A percentile compares a stretch with the other conserved stretches of the same genome.
Evolutionary conservation across 2,797 vertebrate species (phyloP).

Genomic region (Dermochelys coriacea): DNA sequence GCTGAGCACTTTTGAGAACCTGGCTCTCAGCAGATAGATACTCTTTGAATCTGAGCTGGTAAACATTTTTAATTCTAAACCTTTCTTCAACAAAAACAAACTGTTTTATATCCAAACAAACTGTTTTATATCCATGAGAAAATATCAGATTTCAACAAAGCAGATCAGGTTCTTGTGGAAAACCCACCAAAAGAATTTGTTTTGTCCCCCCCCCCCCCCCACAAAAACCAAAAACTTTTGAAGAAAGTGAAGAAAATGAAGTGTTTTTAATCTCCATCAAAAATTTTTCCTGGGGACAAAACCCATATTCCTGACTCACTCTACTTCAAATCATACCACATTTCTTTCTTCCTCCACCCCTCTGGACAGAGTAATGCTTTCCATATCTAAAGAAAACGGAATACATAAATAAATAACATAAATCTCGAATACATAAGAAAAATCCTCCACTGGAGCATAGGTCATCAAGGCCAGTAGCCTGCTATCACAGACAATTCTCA

Average conservation of each 20-base stretch:
- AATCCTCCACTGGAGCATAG: not conserved
- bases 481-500: not conserved
- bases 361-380: not conserved
- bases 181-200: not conserved
- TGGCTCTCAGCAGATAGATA: not conserved
- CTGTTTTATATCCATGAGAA: not conserved
- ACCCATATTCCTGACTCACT: not conserved
- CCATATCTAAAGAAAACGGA: not conserved
- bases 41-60: not conserved
- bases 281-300: not conserved
- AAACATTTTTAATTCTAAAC: not conserved
- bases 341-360: not conserved
- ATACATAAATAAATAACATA: too few species aligned
- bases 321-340: not conserved
- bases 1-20: not conserved
- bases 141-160: not conserved
- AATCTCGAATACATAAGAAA: not conserved
- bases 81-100: not conserved
- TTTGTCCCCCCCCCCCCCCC: rapidly evolving
- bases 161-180: not conserved
- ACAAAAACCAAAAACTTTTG: not conserved
- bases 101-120: not conserved
- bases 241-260: not conserved
- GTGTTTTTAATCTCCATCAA: not conserved
- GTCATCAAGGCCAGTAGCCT: not conserved